phyloP scores from a whole-genome alignment of 2,888 invertebrate species.

The Congeria kusceri region DNA sequence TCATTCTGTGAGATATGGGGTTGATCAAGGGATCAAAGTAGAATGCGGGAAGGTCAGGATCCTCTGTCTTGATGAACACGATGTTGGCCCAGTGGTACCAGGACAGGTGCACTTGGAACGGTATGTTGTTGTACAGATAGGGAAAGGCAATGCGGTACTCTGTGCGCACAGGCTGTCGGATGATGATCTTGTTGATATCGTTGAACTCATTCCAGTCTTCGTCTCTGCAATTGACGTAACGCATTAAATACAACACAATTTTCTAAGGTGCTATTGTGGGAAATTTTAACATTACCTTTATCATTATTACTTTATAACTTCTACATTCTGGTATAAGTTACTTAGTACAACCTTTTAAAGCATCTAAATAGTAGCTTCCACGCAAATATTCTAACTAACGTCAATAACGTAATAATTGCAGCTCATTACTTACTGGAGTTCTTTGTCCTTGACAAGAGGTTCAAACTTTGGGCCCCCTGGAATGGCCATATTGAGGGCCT shows the following conservation, averaged over 20 bases:
- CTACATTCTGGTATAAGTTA: too few species aligned
- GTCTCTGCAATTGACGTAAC: constrained; percentile 89
- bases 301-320: too few species aligned
- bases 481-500: constrained; percentile 99
- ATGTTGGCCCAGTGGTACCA: constrained; percentile 99
- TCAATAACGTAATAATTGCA: too few species aligned
- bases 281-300: too few species aligned
- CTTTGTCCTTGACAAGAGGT: constrained; percentile 98
- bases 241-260: neutral
- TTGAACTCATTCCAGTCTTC: constrained; percentile 99
- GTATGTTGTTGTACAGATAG: constrained; percentile 99
- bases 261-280: too few species aligned
- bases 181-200: constrained; percentile 99
- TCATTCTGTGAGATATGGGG: constrained; percentile 94
- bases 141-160: constrained; percentile 99
- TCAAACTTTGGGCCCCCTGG: constrained; percentile 99
- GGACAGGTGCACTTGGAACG: constrained; percentile 89
- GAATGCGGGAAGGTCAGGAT: constrained; percentile 99
- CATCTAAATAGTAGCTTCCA: too few species aligned
- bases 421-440: constrained; percentile 90
- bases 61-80: constrained; percentile 99
- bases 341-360: too few species aligned
- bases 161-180: constrained; percentile 98
- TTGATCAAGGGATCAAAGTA: constrained; percentile 99
- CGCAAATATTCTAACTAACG: too few species aligned